Conservation (phyloP, 2,113 vertebrate species). For the Hypomesus transpacificus region DNA sequence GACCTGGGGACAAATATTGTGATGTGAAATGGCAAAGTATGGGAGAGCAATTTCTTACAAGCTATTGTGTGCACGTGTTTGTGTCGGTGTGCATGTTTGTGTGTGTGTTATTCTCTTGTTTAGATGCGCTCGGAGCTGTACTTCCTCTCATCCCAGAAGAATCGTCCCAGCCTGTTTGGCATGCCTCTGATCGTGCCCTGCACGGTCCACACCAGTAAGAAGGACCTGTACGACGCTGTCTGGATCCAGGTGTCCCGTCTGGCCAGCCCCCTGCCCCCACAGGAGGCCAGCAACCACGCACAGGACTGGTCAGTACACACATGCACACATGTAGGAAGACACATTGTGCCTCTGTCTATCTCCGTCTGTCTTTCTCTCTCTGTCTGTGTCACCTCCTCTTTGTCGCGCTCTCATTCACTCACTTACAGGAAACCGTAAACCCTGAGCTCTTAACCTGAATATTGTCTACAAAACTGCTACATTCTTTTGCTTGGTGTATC, state of each 20-base stretch:
- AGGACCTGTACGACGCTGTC: conserved; percentile 91
- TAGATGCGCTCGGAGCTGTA: conserved; percentile 97
- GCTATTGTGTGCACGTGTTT: background rate
- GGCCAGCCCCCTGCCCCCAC: conserved; percentile 95
- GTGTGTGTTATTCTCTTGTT: background rate
- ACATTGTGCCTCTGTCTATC: no score
- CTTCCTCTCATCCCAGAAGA: conserved; percentile 98
- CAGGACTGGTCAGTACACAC: conserved; percentile 86
- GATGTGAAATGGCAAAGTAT: background rate
- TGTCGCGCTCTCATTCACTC: no score
- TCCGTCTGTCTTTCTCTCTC: no score
- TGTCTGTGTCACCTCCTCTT: no score
- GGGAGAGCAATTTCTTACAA: background rate
- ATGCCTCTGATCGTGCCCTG: conserved; percentile 97
- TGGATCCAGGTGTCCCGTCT: conserved; percentile 97
- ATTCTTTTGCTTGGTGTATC: no score
- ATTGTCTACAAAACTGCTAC: no score
- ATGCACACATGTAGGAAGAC: background rate
- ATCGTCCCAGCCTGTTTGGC: conserved; percentile 93
- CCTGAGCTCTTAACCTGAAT: no score
- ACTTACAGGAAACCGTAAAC: no score
- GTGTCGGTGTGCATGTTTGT: background rate
- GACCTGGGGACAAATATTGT: background rate
- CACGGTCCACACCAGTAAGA: conserved; percentile 89
- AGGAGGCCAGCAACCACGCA: conserved; percentile 97